phyloP scores from a whole-genome alignment of 2,888 invertebrate species.

The Macrophya annulata region DNA sequence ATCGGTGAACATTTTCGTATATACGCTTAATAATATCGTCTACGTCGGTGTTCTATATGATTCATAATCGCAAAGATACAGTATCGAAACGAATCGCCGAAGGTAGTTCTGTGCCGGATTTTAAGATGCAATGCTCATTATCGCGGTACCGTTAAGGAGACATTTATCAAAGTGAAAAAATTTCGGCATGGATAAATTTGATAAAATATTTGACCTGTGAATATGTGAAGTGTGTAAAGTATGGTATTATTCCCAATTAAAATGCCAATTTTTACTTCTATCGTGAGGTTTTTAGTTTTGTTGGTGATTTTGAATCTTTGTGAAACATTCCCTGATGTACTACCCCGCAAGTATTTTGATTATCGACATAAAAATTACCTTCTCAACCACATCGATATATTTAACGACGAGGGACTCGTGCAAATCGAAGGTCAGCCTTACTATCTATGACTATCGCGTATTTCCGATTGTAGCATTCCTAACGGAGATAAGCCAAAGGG shows the following conservation, averaged over 20 bases:
- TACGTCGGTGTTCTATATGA: not conserved
- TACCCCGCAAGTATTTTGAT: not conserved
- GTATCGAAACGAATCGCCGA: not conserved
- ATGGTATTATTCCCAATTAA: slow-evolving; percentile 1
- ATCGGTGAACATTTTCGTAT: not conserved
- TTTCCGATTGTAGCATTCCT: not conserved
- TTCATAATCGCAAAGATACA: not conserved
- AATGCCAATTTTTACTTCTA: not conserved
- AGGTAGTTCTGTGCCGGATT: not conserved
- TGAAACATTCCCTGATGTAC: not conserved
- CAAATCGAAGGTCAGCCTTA: slow-evolving; percentile 14
- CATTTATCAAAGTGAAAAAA: not conserved
- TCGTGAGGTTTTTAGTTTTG: not conserved
- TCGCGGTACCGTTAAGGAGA: not conserved
- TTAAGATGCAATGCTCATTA: slow-evolving; percentile 2
- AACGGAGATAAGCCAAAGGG: no score
- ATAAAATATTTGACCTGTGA: not conserved
- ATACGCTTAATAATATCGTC: not conserved
- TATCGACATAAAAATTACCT: not conserved
- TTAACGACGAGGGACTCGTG: not conserved
- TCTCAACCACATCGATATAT: not conserved
- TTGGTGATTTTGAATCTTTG: not conserved
- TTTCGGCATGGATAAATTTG: not conserved
- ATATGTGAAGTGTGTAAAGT: slow-evolving; percentile 10
- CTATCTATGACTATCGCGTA: not conserved